Percentiles rank a stretch among this genome's conserved stretches.
These are phyloP conservation scores for Lacerta bilineata DNA, from an alignment of 2,797 vertebrate species.

Conservation along the genomic window DNA sequence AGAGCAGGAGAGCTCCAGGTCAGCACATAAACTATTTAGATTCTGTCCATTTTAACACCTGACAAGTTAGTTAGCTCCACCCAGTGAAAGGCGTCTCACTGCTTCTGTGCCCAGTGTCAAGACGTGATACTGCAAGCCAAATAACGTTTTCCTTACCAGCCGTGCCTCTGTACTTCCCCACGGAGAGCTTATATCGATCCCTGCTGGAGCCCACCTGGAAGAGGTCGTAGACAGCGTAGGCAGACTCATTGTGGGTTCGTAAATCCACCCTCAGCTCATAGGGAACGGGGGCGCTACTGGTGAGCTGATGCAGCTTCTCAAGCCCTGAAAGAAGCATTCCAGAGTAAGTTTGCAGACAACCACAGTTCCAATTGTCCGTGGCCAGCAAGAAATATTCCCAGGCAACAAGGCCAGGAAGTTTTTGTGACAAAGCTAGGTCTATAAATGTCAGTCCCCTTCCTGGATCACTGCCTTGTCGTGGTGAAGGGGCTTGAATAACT, in stretches of 20 bases:
- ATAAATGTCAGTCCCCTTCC: no score
- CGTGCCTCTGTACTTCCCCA: constrained; percentile 88
- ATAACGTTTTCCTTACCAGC: constrained; percentile 79
- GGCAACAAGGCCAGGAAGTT: not conserved
- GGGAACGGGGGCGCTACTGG: constrained; percentile 77
- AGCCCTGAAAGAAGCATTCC: constrained; percentile 79
- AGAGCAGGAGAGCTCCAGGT: no score
- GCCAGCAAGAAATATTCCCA: not conserved
- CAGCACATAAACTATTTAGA: not conserved
- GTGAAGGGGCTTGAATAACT: no score
- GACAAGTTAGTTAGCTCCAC: constrained; percentile 8
- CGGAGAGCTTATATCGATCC: constrained; percentile 85
- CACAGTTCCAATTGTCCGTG: no score
- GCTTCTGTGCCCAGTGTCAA: not conserved
- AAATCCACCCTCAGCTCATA: constrained; percentile 88
- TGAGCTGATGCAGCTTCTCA: constrained; percentile 90
- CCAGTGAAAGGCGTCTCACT: not conserved
- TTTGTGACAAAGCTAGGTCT: not conserved
- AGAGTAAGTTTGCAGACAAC: not conserved
- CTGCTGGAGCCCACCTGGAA: constrained; percentile 87
- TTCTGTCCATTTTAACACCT: not conserved
- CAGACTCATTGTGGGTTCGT: constrained; percentile 80
- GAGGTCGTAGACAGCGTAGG: constrained; percentile 85
- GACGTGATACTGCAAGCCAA: not conserved
- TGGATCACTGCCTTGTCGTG: no score